These are phyloP conservation scores for Metalampra italica DNA, from an alignment of 2,888 invertebrate genomes.

Conservation along the genomic window DNA sequence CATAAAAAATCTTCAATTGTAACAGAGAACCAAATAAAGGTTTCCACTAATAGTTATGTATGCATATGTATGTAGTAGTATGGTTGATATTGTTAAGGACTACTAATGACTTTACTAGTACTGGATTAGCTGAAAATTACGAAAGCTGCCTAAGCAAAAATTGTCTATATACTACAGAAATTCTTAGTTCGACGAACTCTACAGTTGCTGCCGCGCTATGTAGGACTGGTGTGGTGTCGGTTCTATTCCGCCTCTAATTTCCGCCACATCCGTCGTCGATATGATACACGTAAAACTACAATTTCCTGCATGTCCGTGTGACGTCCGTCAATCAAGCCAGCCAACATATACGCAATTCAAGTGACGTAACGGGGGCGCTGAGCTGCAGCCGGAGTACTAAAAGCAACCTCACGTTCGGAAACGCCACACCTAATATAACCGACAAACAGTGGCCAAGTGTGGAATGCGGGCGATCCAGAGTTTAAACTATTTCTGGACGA, in stretches of 20 bases:
- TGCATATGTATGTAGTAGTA: no score
- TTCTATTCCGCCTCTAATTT: not conserved
- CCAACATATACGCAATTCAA: conserved; percentile 11
- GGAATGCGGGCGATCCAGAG: conserved; percentile 52
- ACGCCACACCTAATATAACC: conserved; percentile 38
- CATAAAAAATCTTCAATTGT: no score
- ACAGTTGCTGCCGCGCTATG: no score
- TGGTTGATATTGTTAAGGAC: no score
- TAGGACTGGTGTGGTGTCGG: not conserved
- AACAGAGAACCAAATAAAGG: no score
- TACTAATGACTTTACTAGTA: no score
- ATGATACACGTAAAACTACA: not conserved
- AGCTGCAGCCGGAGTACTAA: conserved; percentile 4
- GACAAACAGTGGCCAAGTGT: conserved; percentile 36
- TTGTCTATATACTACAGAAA: no score
- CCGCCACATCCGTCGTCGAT: not conserved
- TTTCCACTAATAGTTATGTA: no score
- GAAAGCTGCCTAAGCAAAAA: no score
- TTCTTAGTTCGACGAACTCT: no score
- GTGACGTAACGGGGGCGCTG: conserved; percentile 10
- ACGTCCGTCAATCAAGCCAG: not conserved
- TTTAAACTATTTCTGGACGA: conserved; percentile 56
- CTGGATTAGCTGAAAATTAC: no score
- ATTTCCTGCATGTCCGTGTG: not conserved
- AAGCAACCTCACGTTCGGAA: conserved; percentile 21